Base-by-base conservation (phyloP, 2,797 vertebrate genomes). In the Octomys mimax region DNA sequence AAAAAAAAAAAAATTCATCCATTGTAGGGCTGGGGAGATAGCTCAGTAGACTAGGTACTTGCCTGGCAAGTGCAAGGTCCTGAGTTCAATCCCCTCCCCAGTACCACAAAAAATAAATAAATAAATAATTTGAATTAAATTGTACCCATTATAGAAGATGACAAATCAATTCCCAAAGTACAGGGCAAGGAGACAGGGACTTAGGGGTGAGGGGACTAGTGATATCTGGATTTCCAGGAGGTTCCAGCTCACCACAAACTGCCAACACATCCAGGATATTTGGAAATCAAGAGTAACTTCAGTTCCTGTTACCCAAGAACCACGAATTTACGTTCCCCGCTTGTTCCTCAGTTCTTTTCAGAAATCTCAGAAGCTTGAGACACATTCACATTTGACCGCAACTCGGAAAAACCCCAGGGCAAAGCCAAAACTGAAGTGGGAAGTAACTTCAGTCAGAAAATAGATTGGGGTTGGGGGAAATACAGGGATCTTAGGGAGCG, bases 291-390 rank as follows among this genome's bases (percentile, higher is more conserved):
- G 85, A 16, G 2, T 28, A 77, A 87, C 61, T 26, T 31, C 1
- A 3, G 28, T 75, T 97, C 62, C 81, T 95, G 12, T 94, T 83
- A 83, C 70, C 28, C 85, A 96, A 70, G 77, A 10, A 59, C 16
- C 95, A 77, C 52, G 57, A 66, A 6, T 75, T n/a, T 19, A 26
- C 36, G 52, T 78, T 78, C 26, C 11, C 19, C 22, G 19, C 42
- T 54, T 3, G 21, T 39, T 61, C 31, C 46, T 46, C 39, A 79
- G 22, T 73, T 89, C 73, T 57, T 24, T 33, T 54, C 7, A 3
- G 82, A 71, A 92, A 70, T 31, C 42, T 2, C 49, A 1, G 33
- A 78, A 18, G 28, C 54, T 33, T 87, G 62, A 81, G 88, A 83
- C 75, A 89, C 8, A 14, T 6, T 77, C 31, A 9, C 21, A 62